Percentiles rank a stretch among this genome's conserved stretches.
Conservation (phyloP, 2,797 vertebrate genomes). For the Anabas testudineus region DNA sequence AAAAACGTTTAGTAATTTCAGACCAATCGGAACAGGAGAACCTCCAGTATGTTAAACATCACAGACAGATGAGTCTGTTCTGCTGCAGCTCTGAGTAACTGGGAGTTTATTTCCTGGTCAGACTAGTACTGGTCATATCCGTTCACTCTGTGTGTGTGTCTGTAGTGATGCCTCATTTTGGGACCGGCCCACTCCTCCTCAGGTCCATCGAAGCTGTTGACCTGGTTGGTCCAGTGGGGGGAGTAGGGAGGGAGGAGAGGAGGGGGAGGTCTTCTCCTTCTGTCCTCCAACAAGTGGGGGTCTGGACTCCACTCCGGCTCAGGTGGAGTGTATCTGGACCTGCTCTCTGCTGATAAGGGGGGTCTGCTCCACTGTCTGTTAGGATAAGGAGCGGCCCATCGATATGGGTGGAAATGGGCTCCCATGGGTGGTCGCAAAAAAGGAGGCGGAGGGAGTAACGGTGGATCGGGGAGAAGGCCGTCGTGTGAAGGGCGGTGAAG, state of each 20-base stretch:
- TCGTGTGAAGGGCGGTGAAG: not conserved
- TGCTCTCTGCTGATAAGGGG: not conserved
- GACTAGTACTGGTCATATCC: not conserved
- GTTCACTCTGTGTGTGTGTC: not conserved
- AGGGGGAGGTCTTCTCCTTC: slow-evolving; percentile 4
- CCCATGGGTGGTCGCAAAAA: not conserved
- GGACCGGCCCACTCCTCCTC: slow-evolving; percentile 18
- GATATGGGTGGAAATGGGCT: not conserved
- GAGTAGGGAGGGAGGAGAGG: slow-evolving; percentile 19
- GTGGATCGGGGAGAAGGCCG: not conserved
- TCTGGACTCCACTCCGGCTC: not conserved
- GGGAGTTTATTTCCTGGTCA: not conserved
- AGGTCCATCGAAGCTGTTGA: not conserved
- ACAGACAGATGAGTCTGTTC: not conserved
- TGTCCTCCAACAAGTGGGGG: not conserved
- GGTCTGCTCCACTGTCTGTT: slow-evolving; percentile 27
- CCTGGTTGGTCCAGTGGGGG: slow-evolving; percentile 8
- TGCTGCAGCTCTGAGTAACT: too few relatives aligned
- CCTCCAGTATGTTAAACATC: too few relatives aligned
- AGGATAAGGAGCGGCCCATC: slow-evolving; percentile 8
- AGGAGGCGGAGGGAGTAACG: not conserved
- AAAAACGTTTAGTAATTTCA: too few relatives aligned
- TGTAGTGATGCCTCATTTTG: not conserved
- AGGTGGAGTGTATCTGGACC: not conserved
- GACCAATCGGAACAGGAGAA: too few relatives aligned